Conservation (phyloP, 2,888 invertebrate species). For the Stomorhina lunata region DNA sequence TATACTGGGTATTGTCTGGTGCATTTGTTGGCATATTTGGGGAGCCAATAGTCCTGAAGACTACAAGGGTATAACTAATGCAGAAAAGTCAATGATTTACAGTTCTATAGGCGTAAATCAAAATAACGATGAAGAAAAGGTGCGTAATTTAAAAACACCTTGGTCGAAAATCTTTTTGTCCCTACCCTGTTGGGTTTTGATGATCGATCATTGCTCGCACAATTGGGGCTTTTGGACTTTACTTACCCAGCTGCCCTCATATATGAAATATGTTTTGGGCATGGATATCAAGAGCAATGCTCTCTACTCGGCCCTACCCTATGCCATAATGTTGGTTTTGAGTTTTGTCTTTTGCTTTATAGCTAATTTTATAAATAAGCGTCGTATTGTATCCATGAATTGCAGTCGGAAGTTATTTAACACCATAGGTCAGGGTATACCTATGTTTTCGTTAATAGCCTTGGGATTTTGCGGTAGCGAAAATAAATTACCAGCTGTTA, state of each 20-base stretch:
- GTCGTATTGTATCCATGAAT: conserved; percentile 72
- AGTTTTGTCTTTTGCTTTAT: conserved; percentile 86
- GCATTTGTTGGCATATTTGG: conserved; percentile 82
- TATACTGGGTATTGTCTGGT: conserved; percentile 83
- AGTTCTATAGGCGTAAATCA: conserved; percentile 81
- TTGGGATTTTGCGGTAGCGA: conserved; percentile 81
- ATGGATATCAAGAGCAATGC: conserved; percentile 88
- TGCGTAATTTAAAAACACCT: conserved; percentile 81
- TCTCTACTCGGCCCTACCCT: conserved; percentile 85
- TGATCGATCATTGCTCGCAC: conserved; percentile 87
- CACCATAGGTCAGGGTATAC: conserved; percentile 84
- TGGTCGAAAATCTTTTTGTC: conserved; percentile 88
- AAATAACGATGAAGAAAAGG: conserved; percentile 68
- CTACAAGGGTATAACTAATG: conserved; percentile 82
- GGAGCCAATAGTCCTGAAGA: conserved; percentile 85
- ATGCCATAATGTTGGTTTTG: conserved; percentile 86
- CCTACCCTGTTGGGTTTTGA: conserved; percentile 87
- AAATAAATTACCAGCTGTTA: conserved; percentile 81
- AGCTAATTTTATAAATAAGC: conserved; percentile 81
- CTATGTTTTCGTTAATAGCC: conserved; percentile 84
- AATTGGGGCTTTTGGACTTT: conserved; percentile 91
- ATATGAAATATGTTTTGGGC: conserved; percentile 86
- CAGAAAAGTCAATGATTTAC: conserved; percentile 85
- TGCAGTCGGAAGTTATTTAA: conserved; percentile 81
- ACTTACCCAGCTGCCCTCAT: conserved; percentile 89